Base-by-base conservation (phyloP, 1,140 invertebrate species). In the Ectropis grisescens region DNA sequence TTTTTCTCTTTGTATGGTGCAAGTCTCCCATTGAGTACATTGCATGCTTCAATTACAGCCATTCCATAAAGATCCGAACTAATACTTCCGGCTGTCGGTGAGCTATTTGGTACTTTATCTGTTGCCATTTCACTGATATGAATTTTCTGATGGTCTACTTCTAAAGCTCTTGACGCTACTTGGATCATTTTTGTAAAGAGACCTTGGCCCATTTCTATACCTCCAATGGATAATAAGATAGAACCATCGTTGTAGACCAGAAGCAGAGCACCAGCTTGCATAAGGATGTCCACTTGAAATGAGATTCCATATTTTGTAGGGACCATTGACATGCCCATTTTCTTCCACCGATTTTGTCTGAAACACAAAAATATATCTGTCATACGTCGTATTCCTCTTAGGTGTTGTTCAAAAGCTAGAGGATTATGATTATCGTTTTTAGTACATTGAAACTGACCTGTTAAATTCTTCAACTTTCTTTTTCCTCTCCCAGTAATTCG, bases 171-270 rank as follows among this genome's bases (percentile, higher is more conserved):
- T 12, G 80, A 82, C 5, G 82, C 82, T 2, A 85, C 78, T 83
- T 90, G 87, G 39, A 81, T 67, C 69, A 82, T 80, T 60, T 90
- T 90, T 4, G 87, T 90, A 46, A 89, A 87, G 3, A 90, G 64
- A 2, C 89, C 89, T 68, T 90, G 89, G 5, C 89, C 89, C 87
- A 90, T 89, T 78, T 90, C 89, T 41, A 88, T 84, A 13, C 88
- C 89, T 23, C 85, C 88, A 44, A 89, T 87, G n/a, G 85, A 76
- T 14, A 90, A 41, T 2, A 88, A 66, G 13, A 90, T 84, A 9
- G 87, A 85, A 13, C 85, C 85, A 34, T 89, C 89, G 26, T 82
- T 82, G 51, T 89, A 90, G 25, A 90, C 72, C 11, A 85, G 62
- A 4, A 91, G 56, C 11, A 88, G 68, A 2, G 84, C 85, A 2